phyloP scores from a whole-genome alignment of 2,113 vertebrate genomes.

The Seriola quinqueradiata region DNA sequence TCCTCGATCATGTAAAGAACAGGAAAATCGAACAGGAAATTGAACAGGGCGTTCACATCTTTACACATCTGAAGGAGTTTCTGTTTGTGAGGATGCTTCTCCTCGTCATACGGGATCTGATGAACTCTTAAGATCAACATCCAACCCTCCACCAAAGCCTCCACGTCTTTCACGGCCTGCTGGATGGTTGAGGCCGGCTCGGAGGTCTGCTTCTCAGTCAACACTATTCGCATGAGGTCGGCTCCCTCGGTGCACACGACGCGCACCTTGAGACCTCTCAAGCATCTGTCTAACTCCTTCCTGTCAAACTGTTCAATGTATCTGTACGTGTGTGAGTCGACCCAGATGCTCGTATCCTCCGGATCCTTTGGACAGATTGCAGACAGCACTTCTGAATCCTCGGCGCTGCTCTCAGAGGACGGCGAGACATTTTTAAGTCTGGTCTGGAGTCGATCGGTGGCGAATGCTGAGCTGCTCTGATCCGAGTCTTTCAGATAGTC shows the following conservation, averaged over 20 bases:
- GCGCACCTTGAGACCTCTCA: background rate
- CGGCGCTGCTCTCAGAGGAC: background rate
- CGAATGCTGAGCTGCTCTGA: background rate
- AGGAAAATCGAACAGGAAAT: fast-evolving
- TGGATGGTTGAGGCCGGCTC: background rate
- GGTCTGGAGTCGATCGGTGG: background rate
- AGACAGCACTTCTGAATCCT: background rate
- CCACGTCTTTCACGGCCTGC: background rate
- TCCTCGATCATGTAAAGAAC: conserved; percentile 23
- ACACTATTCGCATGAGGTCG: conserved; percentile 20
- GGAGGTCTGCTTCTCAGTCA: background rate
- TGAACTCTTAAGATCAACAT: conserved; percentile 22
- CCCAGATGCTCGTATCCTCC: conserved; percentile 23
- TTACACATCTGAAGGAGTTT: conserved; percentile 39
- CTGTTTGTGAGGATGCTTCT: background rate
- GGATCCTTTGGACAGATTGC: background rate
- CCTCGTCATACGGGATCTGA: background rate
- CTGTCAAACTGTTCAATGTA: conserved; percentile 48
- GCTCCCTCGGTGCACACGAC: background rate
- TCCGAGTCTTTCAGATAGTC: conserved; percentile 1
- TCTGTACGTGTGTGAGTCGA: conserved; percentile 42
- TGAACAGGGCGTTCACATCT: fast-evolving
- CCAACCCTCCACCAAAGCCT: background rate
- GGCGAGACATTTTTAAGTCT: background rate
- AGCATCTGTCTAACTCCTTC: background rate